A percentile compares a stretch with the other conserved stretches of the same genome.
Conservation (phyloP, 2,113 vertebrate genomes). For the Poeciliopsis turrubarensis region DNA sequence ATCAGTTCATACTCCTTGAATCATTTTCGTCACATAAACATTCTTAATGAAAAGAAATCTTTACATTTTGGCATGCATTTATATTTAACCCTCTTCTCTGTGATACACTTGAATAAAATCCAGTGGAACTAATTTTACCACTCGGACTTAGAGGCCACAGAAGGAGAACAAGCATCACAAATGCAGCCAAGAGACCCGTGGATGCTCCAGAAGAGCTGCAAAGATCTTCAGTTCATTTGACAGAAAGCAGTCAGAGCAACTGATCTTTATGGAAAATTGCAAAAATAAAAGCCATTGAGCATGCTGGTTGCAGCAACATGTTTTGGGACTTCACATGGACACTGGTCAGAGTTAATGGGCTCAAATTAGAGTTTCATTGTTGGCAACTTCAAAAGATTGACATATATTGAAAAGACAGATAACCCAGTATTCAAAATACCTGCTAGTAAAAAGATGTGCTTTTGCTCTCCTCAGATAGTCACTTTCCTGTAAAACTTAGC, state of each 20-base stretch:
- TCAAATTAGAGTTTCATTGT: neutral
- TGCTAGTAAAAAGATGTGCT: neutral
- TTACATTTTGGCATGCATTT: no score
- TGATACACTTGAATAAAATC: no score
- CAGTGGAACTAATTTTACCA: neutral
- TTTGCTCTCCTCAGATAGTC: neutral
- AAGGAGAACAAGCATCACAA: neutral
- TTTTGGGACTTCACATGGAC: neutral
- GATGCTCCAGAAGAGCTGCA: no score
- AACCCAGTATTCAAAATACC: neutral
- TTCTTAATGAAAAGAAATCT: no score
- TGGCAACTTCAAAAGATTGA: neutral
- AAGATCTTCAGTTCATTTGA: no score
- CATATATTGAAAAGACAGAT: neutral
- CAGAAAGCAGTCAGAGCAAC: no score
- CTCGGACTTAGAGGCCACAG: neutral
- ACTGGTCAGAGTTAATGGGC: neutral
- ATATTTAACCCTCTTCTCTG: no score
- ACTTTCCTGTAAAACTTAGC: neutral
- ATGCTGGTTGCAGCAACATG: neutral
- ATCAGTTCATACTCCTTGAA: neutral
- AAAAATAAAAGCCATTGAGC: neutral
- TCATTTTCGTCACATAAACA: neutral
- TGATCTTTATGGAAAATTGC: neutral
- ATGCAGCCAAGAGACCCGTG: neutral